Conservation (phyloP, 2,888 invertebrate genomes). For the Melanostoma mellinum region DNA sequence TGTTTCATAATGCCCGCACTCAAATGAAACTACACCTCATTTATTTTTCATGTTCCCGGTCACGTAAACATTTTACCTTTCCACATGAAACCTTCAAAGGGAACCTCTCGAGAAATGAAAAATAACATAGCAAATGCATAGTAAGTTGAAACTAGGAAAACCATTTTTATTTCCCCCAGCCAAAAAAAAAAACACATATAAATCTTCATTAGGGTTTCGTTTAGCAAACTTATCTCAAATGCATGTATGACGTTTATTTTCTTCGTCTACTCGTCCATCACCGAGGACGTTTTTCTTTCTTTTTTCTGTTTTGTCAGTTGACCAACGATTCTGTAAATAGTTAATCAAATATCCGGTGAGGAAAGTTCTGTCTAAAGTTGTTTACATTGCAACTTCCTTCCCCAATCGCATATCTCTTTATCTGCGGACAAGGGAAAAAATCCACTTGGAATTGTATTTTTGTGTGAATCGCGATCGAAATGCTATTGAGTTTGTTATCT, state of each 20-base stretch:
- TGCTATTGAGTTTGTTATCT: not conserved
- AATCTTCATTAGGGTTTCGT: slow-evolving; percentile 7
- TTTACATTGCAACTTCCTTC: not conserved
- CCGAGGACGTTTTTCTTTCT: not conserved
- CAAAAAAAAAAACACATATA: not conserved
- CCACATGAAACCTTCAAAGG: not conserved
- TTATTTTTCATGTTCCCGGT: slow-evolving; percentile 34
- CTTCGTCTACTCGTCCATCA: not conserved
- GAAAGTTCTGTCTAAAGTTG: slow-evolving; percentile 5
- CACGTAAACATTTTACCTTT: slow-evolving; percentile 34
- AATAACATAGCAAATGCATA: slow-evolving; percentile 1
- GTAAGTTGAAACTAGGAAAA: not conserved
- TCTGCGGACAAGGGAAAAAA: no score
- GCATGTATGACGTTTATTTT: not conserved
- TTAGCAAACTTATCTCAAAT: slow-evolving; percentile 11
- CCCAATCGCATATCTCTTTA: not conserved
- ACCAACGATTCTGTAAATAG: slow-evolving; percentile 31
- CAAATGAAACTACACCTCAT: slow-evolving; percentile 19
- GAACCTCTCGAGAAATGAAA: slow-evolving; percentile 20
- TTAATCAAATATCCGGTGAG: slow-evolving; percentile 38
- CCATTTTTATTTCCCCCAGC: not conserved
- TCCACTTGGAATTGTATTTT: not conserved
- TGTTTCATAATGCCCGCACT: slow-evolving; percentile 15
- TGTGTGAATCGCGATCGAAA: not conserved
- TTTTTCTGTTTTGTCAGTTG: slow-evolving; percentile 1